Conservation (phyloP, 2,797 vertebrate species). For the Emys orbicularis region DNA sequence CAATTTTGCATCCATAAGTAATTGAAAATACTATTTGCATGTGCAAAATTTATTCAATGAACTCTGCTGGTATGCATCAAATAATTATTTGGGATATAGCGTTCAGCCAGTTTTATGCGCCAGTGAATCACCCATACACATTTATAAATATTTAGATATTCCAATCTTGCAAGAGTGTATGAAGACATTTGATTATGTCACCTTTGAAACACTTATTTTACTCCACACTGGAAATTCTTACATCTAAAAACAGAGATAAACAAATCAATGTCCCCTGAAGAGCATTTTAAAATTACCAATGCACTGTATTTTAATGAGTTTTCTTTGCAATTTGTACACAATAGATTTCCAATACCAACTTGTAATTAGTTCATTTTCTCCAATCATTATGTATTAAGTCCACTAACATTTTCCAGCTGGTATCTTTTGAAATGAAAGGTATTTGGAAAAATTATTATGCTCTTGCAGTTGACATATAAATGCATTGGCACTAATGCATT, state of each 20-base stretch:
- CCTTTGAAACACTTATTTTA: not conserved
- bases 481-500: rapidly evolving
- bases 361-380: slow-evolving; percentile 81
- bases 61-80: not conserved
- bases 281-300: slow-evolving; percentile 31
- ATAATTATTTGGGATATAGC: slow-evolving; percentile 18
- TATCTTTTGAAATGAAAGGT: slow-evolving; percentile 64
- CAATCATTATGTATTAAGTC: slow-evolving; percentile 53
- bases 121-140: slow-evolving; percentile 43
- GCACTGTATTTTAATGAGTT: slow-evolving; percentile 54
- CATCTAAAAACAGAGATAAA: not conserved
- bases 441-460: not conserved
- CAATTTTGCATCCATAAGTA: not conserved
- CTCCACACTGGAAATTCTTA: not conserved
- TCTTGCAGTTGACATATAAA: not conserved
- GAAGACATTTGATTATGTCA: slow-evolving; percentile 1
- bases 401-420: slow-evolving; percentile 60
- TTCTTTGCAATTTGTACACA: slow-evolving; percentile 75
- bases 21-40: not conserved
- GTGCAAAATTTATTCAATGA: slow-evolving; percentile 18
- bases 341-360: slow-evolving; percentile 80
- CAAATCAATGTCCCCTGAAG: not conserved
- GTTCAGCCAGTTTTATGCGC: slow-evolving; percentile 20
- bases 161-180: not conserved
- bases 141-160: slow-evolving; percentile 67